Conservation (phyloP, 2,113 vertebrate species). For the Erpornis zantholeuca region DNA sequence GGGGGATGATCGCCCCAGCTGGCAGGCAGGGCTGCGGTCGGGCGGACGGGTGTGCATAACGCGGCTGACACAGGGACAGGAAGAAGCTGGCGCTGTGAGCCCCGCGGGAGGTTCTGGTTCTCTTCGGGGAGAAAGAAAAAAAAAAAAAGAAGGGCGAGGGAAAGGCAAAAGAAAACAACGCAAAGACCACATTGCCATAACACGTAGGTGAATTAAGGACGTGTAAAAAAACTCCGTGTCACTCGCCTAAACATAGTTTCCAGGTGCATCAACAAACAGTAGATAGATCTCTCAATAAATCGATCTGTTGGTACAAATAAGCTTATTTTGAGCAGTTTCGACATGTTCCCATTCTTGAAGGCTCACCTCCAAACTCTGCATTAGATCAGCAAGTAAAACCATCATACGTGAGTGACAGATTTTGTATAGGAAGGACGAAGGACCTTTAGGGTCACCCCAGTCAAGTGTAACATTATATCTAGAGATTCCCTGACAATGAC, state of each 20-base stretch:
- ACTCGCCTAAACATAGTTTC: rapidly evolving
- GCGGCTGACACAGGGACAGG: background rate
- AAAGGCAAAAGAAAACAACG: background rate
- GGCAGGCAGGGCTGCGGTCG: background rate
- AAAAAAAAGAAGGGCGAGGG: rapidly evolving
- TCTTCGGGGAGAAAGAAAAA: rapidly evolving
- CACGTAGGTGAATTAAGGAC: rapidly evolving
- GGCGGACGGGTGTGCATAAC: no score
- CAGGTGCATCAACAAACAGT: background rate
- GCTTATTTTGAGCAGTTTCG: background rate
- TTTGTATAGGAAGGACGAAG: background rate
- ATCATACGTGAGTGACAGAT: background rate
- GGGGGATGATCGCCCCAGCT: no score
- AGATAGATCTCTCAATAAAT: background rate
- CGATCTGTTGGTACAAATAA: rapidly evolving
- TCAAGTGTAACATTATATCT: background rate
- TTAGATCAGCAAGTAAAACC: background rate
- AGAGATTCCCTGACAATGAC: background rate
- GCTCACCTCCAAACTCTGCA: background rate
- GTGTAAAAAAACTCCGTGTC: rapidly evolving
- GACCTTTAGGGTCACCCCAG: background rate
- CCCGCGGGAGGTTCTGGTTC: background rate
- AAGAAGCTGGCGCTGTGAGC: background rate
- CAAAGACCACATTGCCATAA: rapidly evolving
- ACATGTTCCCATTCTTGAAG: background rate